phyloP scores from a whole-genome alignment of 2,888 invertebrate species.

The Melieria crassipennis region DNA sequence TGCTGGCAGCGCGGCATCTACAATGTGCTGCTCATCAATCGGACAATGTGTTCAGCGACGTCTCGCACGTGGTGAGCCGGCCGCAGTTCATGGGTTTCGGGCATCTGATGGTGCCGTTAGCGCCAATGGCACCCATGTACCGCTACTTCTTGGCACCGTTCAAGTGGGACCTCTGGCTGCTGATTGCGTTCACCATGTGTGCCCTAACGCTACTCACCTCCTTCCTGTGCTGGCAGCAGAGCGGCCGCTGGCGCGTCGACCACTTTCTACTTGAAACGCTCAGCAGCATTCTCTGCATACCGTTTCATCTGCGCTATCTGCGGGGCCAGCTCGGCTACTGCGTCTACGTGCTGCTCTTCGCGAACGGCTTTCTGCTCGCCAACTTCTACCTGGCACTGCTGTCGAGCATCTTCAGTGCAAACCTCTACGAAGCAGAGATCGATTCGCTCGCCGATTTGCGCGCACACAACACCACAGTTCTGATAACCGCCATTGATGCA shows the following conservation, averaged over 20 bases:
- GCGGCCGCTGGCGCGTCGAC: not conserved
- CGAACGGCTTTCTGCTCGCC: conserved; percentile 27
- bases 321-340: not conserved
- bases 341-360: not conserved
- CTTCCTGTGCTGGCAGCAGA: not conserved
- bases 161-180: conserved; percentile 16
- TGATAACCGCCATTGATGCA: not conserved
- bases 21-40: conserved; percentile 5
- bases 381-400: conserved; percentile 30
- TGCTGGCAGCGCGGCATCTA: conserved; percentile 1
- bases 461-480: conserved; percentile 14
- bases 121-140: not conserved
- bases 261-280: conserved; percentile 4
- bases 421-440: conserved; percentile 25
- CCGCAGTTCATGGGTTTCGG: not conserved
- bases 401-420: conserved; percentile 27
- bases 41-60: conserved; percentile 9
- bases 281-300: conserved; percentile 12
- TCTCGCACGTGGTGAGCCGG: not conserved
- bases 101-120: conserved; percentile 26
- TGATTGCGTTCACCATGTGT: not conserved
- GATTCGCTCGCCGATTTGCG: conserved; percentile 21
- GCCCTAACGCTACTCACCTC: not conserved
- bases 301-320: conserved; percentile 4
- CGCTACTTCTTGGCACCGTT: conserved; percentile 29